These are phyloP conservation scores for Orthosia cruda DNA, from an alignment of 2,888 invertebrate species.

Conservation along the genomic window DNA sequence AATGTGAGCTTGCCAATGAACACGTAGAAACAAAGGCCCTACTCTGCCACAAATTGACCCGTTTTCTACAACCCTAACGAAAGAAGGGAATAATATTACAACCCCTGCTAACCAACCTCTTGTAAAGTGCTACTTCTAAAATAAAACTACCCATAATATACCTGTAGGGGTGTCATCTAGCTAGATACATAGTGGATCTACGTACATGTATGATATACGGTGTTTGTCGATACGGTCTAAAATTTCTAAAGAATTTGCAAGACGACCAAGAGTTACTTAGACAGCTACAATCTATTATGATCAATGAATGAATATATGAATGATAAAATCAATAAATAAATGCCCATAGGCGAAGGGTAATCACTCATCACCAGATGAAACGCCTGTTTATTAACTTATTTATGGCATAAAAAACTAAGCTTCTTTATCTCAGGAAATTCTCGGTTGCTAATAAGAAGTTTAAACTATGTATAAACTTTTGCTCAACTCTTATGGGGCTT, in stretches of 20 bases:
- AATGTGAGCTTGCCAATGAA: background rate
- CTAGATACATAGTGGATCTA: background rate
- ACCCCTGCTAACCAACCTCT: background rate
- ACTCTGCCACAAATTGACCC: background rate
- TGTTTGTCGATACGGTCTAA: too few relatives aligned
- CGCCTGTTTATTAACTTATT: too few relatives aligned
- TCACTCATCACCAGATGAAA: too few relatives aligned
- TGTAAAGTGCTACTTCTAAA: background rate
- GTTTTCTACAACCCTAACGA: slow-evolving; percentile 4
- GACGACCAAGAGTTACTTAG: too few relatives aligned
- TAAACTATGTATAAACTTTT: background rate
- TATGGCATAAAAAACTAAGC: too few relatives aligned
- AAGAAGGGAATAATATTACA: background rate
- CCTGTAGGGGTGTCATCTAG: background rate
- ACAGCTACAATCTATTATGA: too few relatives aligned
- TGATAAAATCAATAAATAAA: too few relatives aligned
- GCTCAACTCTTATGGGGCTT: background rate
- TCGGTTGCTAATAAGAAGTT: background rate
- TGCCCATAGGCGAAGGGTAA: too few relatives aligned
- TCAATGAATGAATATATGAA: too few relatives aligned
- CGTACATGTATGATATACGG: too few relatives aligned
- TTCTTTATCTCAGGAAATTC: too few relatives aligned
- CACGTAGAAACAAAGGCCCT: background rate
- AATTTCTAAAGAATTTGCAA: too few relatives aligned
- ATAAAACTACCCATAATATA: background rate